These are phyloP conservation scores for Hermaeophaga mercurialis DNA, from an alignment of 2,888 invertebrate genomes.

Conservation along the genomic window DNA sequence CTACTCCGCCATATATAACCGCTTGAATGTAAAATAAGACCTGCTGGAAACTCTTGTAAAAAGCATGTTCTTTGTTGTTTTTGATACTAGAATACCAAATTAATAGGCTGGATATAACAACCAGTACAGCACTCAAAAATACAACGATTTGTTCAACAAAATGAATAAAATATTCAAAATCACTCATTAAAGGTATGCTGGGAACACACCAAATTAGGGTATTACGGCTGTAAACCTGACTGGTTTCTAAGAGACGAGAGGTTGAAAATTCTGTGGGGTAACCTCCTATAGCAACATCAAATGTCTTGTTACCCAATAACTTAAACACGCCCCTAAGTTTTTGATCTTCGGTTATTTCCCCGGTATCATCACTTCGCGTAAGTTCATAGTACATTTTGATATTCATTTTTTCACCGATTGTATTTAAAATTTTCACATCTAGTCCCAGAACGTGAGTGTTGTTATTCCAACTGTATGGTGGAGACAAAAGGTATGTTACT, in stretches of 20 bases:
- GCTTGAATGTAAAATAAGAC: constrained; percentile 14
- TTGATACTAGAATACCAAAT: constrained; percentile 21
- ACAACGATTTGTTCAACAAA: constrained; percentile 7
- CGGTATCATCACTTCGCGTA: not conserved
- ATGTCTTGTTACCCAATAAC: constrained; percentile 14
- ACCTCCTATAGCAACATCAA: constrained; percentile 28
- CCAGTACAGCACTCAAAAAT: not conserved
- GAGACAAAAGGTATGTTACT: constrained; percentile 10
- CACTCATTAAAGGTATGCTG: constrained; percentile 1
- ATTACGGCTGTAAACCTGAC: constrained; percentile 18
- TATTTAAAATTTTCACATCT: constrained; percentile 12
- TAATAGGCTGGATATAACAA: constrained; percentile 3
- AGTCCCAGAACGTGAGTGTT: constrained; percentile 1
- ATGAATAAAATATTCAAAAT: constrained; percentile 19
- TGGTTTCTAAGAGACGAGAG: constrained; percentile 9
- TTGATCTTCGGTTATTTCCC: not conserved
- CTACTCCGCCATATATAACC: not conserved
- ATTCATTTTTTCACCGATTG: constrained; percentile 5
- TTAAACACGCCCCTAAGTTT: constrained; percentile 2
- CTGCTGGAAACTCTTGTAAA: constrained; percentile 15
- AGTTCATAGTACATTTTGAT: constrained; percentile 1
- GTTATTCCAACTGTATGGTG: constrained; percentile 18
- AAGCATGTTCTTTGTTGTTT: constrained; percentile 1
- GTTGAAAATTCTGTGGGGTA: constrained; percentile 12
- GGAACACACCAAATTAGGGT: constrained; percentile 29